phyloP scores from a whole-genome alignment of 2,888 invertebrate species.

The Ditylenchus weischeri region DNA sequence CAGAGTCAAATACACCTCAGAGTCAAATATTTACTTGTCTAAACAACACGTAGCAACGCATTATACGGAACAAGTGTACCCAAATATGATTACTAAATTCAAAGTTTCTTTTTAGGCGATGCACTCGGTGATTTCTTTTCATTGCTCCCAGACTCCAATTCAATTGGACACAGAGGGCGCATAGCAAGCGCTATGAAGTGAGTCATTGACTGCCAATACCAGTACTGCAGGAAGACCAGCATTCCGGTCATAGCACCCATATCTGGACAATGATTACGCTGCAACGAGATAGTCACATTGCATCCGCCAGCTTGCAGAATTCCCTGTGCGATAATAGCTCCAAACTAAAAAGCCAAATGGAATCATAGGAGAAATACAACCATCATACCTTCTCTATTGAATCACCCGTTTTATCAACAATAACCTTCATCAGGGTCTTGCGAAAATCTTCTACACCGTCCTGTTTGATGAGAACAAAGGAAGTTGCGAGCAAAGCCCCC shows the following conservation, averaged over 20 bases:
- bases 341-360: slow-evolving; percentile 34
- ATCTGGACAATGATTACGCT: slow-evolving; percentile 70
- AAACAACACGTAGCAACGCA: no score
- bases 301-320: slow-evolving; percentile 70
- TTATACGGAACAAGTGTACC: no score
- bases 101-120: no score
- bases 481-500: slow-evolving; percentile 91
- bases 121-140: no score
- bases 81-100: no score
- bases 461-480: slow-evolving; percentile 95
- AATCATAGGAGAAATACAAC: not conserved
- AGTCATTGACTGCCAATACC: slow-evolving; percentile 99
- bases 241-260: slow-evolving; percentile 94
- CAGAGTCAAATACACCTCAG: no score
- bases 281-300: slow-evolving; percentile 89
- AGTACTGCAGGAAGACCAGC: slow-evolving; percentile 94
- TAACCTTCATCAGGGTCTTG: slow-evolving; percentile 88
- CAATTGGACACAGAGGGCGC: slow-evolving; percentile 89
- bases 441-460: slow-evolving; percentile 87
- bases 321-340: slow-evolving; percentile 47
- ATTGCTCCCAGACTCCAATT: slow-evolving; percentile 75
- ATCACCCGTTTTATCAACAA: slow-evolving; percentile 97
- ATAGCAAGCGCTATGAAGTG: slow-evolving; percentile 92
- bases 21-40: no score
- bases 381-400: slow-evolving; percentile 82